Conservation (phyloP, 2,888 invertebrate species). For the Xestia c-nigrum region DNA sequence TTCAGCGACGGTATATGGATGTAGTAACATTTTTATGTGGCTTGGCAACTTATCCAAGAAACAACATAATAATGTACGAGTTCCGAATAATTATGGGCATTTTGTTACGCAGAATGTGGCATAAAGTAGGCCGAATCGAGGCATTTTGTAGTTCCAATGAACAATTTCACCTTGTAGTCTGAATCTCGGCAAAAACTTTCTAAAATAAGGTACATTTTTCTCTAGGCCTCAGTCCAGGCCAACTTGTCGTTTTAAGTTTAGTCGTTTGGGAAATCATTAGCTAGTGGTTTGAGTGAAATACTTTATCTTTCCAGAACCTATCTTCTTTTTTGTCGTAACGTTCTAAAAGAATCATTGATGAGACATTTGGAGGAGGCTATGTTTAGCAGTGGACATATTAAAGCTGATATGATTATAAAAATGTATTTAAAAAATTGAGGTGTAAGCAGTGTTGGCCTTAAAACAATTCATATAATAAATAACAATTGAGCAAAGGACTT, state of each 20-base stretch:
- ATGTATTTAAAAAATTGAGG: not conserved
- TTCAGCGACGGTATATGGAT: slow-evolving; percentile 9
- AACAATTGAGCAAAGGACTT: slow-evolving; percentile 66
- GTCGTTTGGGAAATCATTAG: slow-evolving; percentile 2
- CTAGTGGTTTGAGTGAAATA: not conserved
- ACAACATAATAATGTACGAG: slow-evolving; percentile 38
- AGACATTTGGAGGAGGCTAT: no score
- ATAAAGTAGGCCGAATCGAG: not conserved
- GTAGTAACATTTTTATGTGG: slow-evolving; percentile 50
- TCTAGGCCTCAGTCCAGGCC: no score
- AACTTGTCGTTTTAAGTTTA: not conserved
- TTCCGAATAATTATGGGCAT: slow-evolving; percentile 46
- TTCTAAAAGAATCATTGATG: not conserved
- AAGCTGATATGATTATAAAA: not conserved
- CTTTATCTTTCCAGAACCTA: not conserved
- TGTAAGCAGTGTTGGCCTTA: slow-evolving; percentile 40
- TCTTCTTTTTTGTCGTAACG: not conserved
- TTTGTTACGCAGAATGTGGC: slow-evolving; percentile 27
- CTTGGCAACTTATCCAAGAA: slow-evolving; percentile 45
- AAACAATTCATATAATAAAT: slow-evolving; percentile 51
- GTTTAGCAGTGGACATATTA: not conserved
- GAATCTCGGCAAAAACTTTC: not conserved
- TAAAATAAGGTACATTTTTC: not conserved
- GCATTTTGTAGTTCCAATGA: slow-evolving; percentile 12
- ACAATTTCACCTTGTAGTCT: slow-evolving; percentile 2